These are phyloP conservation scores for Rattus rattus DNA, from an alignment of 2,113 vertebrate species.

Conservation along the genomic window DNA sequence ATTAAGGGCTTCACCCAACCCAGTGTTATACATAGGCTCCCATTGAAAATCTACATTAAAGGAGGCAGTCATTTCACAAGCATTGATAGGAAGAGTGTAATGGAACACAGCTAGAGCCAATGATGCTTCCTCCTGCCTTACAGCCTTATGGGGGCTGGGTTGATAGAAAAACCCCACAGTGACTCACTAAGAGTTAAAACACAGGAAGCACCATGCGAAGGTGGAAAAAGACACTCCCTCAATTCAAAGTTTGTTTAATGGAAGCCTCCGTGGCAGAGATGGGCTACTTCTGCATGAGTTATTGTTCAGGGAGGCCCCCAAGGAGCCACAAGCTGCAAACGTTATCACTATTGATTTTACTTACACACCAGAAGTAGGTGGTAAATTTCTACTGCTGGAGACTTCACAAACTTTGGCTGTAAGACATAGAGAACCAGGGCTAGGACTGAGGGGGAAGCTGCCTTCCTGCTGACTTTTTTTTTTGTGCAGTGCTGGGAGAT, in stretches of 20 bases:
- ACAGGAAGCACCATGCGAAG: neutral
- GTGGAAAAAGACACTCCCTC: neutral
- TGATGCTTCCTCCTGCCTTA: neutral
- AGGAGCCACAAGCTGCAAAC: neutral
- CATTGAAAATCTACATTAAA: neutral
- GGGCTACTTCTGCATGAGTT: neutral
- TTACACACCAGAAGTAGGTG: neutral
- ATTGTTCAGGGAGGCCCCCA: neutral
- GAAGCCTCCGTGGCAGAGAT: neutral
- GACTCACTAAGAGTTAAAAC: neutral
- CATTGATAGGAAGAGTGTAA: neutral
- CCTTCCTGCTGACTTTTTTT: no score
- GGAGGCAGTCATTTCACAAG: neutral
- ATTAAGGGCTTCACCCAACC: neutral
- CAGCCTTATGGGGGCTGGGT: neutral
- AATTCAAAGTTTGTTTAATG: neutral
- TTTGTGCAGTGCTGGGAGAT: neutral
- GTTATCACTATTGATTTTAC: neutral
- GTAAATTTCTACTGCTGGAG: neutral
- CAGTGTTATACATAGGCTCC: neutral
- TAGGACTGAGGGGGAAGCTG: neutral
- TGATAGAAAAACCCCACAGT: neutral
- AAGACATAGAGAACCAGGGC: neutral
- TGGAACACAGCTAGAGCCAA: neutral
- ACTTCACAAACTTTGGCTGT: neutral